Percentiles rank a stretch among this genome's conserved stretches.
These are phyloP conservation scores for Meandrina meandrites DNA, from an alignment of 92 coral and sea anemone species.

Conservation along the genomic window DNA sequence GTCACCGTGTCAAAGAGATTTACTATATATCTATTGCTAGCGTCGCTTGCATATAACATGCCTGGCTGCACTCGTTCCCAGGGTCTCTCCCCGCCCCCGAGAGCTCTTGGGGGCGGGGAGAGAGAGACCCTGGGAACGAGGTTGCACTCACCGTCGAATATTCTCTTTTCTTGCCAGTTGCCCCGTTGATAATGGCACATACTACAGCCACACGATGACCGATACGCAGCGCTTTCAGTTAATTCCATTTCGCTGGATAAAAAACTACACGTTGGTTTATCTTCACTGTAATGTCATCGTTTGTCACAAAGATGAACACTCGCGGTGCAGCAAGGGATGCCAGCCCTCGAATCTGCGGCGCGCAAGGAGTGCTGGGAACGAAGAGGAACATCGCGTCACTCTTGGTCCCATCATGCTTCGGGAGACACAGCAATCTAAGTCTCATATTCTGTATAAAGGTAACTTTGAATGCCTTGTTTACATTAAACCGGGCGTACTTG, in stretches of 20 bases:
- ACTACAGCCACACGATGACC: conserved; percentile 52
- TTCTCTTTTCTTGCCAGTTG: conserved; percentile 43
- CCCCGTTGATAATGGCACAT: conserved; percentile 62
- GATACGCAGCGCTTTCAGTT: conserved; percentile 75
- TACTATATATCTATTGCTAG: too few relatives aligned
- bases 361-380: conserved; percentile 34
- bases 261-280: conserved; percentile 53
- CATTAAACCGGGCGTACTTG: too few relatives aligned
- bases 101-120: too few relatives aligned
- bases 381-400: conserved; percentile 61
- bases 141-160: not conserved
- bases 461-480: not conserved
- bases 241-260: conserved; percentile 69
- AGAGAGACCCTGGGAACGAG: too few relatives aligned
- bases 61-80: too few relatives aligned
- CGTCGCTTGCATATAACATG: too few relatives aligned
- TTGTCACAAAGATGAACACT: conserved; percentile 69
- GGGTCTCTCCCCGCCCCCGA: too few relatives aligned
- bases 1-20: not conserved
- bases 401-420: conserved; percentile 69
- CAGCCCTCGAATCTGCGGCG: conserved; percentile 28
- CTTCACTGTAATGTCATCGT: conserved; percentile 84
- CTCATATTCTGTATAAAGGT: conserved; percentile 26
- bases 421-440: not conserved
- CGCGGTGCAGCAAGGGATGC: conserved; percentile 81